A percentile compares a stretch with the other conserved stretches of the same genome.
Evolutionary conservation across 1,140 invertebrate species (phyloP).

Genomic region (Eubasilissa regina): DNA sequence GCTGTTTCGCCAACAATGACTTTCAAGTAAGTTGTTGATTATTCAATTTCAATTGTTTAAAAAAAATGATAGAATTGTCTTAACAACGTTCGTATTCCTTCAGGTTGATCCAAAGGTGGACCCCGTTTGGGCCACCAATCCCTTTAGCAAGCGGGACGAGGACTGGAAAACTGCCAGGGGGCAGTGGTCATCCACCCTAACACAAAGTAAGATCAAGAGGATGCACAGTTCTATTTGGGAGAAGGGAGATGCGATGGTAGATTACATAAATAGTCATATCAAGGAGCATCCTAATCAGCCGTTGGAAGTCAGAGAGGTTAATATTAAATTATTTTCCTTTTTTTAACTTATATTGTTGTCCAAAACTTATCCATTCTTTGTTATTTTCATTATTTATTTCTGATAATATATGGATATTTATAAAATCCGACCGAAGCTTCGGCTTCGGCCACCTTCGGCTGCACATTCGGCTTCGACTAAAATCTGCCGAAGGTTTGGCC

Average conservation of each 20-base stretch:
- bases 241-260: slow-evolving; percentile 45
- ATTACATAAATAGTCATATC: slow-evolving; percentile 43
- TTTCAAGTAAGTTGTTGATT: slow-evolving; percentile 61
- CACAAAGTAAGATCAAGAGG: slow-evolving; percentile 38
- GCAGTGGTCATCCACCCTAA: slow-evolving; percentile 50
- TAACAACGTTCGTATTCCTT: neutral
- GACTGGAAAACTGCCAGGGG: slow-evolving; percentile 69
- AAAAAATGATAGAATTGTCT: too few species aligned
- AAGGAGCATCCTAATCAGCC: slow-evolving; percentile 43
- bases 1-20: slow-evolving; percentile 65
- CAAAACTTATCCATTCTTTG: too few species aligned
- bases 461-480: too few species aligned
- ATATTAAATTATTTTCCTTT: too few species aligned
- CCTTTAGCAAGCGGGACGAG: slow-evolving; percentile 67
- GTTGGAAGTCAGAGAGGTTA: slow-evolving; percentile 50
- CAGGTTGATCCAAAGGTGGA: slow-evolving; percentile 64
- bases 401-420: too few species aligned
- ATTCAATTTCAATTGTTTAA: too few species aligned
- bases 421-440: too few species aligned
- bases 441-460: too few species aligned
- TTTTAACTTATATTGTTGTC: too few species aligned
- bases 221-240: slow-evolving; percentile 37
- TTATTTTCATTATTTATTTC: too few species aligned
- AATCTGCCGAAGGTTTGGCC: too few species aligned
- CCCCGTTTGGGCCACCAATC: slow-evolving; percentile 66